Evolutionary conservation across 2,797 vertebrate genomes (phyloP).

Genomic region (Masticophis lateralis): DNA sequence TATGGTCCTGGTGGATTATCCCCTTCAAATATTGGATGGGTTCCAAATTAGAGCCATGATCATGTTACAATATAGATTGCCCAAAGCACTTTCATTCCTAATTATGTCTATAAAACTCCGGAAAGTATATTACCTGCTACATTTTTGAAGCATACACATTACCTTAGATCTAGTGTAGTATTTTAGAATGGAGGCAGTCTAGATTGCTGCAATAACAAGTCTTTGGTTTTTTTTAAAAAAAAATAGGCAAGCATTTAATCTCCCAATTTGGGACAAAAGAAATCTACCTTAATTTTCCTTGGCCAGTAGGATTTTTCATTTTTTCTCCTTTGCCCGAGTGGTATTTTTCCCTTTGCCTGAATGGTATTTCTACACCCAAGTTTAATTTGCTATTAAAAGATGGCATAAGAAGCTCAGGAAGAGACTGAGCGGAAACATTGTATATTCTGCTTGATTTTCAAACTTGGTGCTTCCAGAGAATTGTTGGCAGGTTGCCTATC

Average conservation of each 20-base stretch:
- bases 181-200: background rate
- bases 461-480: slow-evolving; percentile 37
- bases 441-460: slow-evolving; percentile 2
- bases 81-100: background rate
- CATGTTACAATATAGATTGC: background rate
- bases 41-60: background rate
- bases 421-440: background rate
- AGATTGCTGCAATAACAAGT: background rate
- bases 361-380: background rate
- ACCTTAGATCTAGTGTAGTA: background rate
- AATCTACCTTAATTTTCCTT: background rate
- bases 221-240: background rate
- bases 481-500: slow-evolving; percentile 50
- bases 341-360: background rate
- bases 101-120: background rate
- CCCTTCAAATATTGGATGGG: background rate
- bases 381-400: background rate
- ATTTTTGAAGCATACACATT: background rate
- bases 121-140: background rate
- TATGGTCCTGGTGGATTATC: background rate
- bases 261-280: background rate
- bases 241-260: background rate
- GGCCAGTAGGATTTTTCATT: background rate
- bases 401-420: background rate
- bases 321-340: too few species aligned